Evolutionary conservation across 2,113 vertebrate species (phyloP).

Genomic region (Pseudonaja textilis): DNA sequence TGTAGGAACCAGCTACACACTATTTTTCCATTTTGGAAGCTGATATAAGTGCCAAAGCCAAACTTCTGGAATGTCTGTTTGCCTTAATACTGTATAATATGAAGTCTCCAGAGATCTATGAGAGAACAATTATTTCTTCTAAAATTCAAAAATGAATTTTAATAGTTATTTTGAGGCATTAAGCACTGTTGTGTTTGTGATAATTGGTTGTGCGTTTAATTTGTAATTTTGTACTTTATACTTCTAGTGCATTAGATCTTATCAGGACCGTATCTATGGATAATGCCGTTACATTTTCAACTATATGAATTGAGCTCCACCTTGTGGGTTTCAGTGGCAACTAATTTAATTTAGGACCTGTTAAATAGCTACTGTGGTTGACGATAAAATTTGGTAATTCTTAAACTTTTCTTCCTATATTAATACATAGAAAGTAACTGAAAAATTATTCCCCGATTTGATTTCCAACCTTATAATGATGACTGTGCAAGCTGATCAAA

Average conservation of each 20-base stretch:
- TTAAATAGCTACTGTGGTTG: not conserved
- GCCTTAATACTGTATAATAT: not conserved
- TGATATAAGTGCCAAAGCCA: not conserved
- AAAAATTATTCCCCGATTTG: not conserved
- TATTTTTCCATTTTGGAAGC: not conserved
- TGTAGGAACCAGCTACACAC: not conserved
- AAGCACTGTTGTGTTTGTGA: not conserved
- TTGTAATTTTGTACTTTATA: not conserved
- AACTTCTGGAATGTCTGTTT: not conserved
- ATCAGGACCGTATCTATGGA: not conserved
- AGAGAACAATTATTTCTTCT: not conserved
- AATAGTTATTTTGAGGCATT: not conserved
- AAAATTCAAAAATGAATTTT: not conserved
- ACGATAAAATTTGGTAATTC: not conserved
- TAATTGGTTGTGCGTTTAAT: not conserved
- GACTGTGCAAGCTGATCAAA: not conserved
- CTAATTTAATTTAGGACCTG: not conserved
- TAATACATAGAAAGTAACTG: not conserved
- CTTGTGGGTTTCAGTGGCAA: constrained; percentile 20
- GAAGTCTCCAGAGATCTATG: not conserved
- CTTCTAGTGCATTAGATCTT: not conserved
- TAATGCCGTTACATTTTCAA: not conserved
- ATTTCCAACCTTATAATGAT: not conserved
- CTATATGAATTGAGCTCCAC: constrained; percentile 22
- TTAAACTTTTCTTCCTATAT: not conserved